phyloP scores from a whole-genome alignment of 2,888 invertebrate genomes.

The Chloroclysta siterata region DNA sequence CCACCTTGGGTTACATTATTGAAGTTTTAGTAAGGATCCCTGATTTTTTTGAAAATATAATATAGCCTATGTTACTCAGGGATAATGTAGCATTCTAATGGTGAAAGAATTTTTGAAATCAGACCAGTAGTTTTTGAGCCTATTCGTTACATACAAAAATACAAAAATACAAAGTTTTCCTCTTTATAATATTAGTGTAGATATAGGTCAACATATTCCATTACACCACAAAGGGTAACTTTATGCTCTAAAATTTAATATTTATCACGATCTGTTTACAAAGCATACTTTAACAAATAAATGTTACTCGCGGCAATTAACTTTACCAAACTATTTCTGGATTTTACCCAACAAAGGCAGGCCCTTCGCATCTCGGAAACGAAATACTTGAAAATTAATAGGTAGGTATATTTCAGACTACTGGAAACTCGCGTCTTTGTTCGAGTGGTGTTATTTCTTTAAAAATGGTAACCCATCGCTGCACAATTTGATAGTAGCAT shows the following conservation, averaged over 20 bases:
- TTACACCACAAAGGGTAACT: constrained; percentile 7
- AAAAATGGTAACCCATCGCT: no score
- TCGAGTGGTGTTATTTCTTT: background rate
- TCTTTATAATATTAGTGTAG: no score
- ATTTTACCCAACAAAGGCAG: constrained; percentile 42
- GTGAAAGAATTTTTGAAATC: no score
- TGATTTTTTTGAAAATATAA: no score
- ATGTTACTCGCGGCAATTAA: constrained; percentile 44
- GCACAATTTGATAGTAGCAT: no score
- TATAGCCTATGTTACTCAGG: no score
- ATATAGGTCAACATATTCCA: background rate
- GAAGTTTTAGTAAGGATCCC: no score
- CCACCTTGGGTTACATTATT: no score
- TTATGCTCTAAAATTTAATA: constrained; percentile 14
- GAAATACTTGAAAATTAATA: constrained; percentile 2
- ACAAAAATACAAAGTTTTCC: no score
- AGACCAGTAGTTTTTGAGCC: no score
- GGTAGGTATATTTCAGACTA: background rate
- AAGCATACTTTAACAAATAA: constrained; percentile 45
- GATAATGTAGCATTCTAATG: no score
- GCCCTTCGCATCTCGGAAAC: constrained; percentile 41
- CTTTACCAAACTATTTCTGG: constrained; percentile 47
- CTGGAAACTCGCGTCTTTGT: background rate
- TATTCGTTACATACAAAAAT: no score
- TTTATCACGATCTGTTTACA: constrained; percentile 30